phyloP scores from a whole-genome alignment of 2,888 invertebrate species.

The Scaptomyza flava region DNA sequence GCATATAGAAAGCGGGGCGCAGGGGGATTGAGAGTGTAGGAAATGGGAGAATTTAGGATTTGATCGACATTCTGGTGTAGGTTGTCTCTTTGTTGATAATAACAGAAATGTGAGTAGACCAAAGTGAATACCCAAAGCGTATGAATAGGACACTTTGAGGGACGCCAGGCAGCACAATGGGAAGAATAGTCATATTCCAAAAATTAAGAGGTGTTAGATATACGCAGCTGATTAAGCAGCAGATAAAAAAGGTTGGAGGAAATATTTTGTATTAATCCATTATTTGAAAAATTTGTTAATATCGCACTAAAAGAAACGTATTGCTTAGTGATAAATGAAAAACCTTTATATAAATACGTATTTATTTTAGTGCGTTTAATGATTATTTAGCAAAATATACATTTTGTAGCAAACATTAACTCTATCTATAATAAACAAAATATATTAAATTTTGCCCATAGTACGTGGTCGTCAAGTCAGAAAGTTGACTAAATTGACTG shows the following conservation, averaged over 20 bases:
- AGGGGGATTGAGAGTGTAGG: neutral
- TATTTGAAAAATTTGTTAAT: too few species aligned
- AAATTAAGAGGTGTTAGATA: neutral
- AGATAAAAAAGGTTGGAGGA: too few species aligned
- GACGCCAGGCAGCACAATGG: constrained; percentile 3
- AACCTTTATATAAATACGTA: too few species aligned
- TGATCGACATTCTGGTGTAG: constrained; percentile 20
- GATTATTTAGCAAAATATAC: neutral
- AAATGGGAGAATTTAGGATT: constrained; percentile 11
- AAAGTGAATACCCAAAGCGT: constrained; percentile 12
- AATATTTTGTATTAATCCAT: too few species aligned
- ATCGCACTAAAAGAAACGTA: too few species aligned
- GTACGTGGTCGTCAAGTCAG: constrained; percentile 29
- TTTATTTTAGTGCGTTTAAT: too few species aligned
- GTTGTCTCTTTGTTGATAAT: constrained; percentile 22
- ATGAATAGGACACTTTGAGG: constrained; percentile 29
- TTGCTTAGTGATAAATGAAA: too few species aligned
- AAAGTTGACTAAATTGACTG: constrained; percentile 50
- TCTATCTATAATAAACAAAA: neutral
- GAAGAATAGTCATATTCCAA: neutral
- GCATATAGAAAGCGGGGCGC: neutral
- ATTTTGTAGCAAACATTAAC: neutral
- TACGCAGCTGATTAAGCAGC: too few species aligned
- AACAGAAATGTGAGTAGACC: constrained; percentile 28
- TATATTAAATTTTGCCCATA: neutral